Base-by-base conservation (phyloP, 2,797 vertebrate genomes). In the Amblyopsis hoosieri region DNA sequence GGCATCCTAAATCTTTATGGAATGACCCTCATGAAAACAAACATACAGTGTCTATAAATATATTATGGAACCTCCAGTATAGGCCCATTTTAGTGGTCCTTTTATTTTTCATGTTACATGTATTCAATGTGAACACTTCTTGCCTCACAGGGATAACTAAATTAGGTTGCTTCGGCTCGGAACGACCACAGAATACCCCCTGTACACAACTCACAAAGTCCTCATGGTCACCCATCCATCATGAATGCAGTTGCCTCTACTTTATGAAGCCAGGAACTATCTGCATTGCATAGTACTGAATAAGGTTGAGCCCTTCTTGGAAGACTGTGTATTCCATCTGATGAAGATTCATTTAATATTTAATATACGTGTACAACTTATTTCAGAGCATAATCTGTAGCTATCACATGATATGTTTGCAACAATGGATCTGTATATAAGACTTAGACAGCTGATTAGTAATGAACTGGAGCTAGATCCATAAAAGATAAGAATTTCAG, bases 321-420 rank as follows among this genome's bases (percentile, higher is more conserved):
- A 67, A n/a, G 69, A 75, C 8, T 75, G 76, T 37, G 33, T 42
- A 68, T 64, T 8, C 67, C 57, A 33, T 80, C 68, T 75, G 65
- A 72, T 64, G 62, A 64, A 12, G 74, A 80, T 29, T 29, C 3
- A 29, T 29, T 29, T 29, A 54, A 52, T 76, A 7, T 80, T 71
- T 62, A 46, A 80, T 12, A 17, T 76, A 3, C 68, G 71, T 60
- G 45, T 63, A 1, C 62, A 70, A 59, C 66, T 80, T 14, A 71
- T 69, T 53, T 12, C 71, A 66, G 74, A 66, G 50, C 74, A 77
- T 45, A 63, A 55, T 47, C 68, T 74, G 15, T 31, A 14, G 57
- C 72, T 75, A 60, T 31, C 61, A 17, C 53, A 71, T 67, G 62
- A 71, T 60, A 52, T 80, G 29, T 66, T 60, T 54, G 17, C 69